Percentiles rank a stretch among this genome's conserved stretches.
phyloP scores from a whole-genome alignment of 2,797 vertebrate species.

The Manis pentadactyla region DNA sequence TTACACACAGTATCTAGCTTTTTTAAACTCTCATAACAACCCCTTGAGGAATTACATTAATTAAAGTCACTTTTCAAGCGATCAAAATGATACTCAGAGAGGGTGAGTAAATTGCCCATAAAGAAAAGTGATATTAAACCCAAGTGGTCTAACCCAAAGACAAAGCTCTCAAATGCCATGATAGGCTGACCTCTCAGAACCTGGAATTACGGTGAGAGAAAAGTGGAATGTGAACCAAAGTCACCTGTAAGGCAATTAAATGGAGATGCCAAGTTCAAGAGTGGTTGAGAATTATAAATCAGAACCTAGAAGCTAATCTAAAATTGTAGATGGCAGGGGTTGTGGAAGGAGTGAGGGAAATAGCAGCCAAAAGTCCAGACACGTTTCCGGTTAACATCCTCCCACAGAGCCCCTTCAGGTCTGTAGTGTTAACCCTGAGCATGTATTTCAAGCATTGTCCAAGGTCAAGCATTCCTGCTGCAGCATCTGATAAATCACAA shows the following conservation, averaged over 20 bases:
- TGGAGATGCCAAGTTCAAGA: not conserved
- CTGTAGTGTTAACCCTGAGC: not conserved
- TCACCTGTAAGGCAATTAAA: constrained; percentile 24
- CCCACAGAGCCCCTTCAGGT: not conserved
- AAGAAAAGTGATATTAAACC: constrained; percentile 42
- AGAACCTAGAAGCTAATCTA: not conserved
- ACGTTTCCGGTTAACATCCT: not conserved
- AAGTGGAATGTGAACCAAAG: not conserved
- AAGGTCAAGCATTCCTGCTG: not conserved
- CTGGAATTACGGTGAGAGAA: not conserved
- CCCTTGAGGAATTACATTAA: not conserved
- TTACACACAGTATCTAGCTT: not conserved
- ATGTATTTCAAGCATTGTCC: not conserved
- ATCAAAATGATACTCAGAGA: not conserved
- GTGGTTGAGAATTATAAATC: constrained; percentile 20
- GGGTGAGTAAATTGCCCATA: not conserved
- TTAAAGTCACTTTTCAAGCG: constrained; percentile 12
- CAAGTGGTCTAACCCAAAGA: not conserved
- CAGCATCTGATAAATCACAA: not conserved
- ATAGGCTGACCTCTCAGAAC: not conserved
- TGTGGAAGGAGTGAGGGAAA: not conserved
- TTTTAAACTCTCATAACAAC: not conserved
- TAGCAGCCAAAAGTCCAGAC: not conserved
- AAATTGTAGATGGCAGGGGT: not conserved
- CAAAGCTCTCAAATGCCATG: not conserved